Base-by-base conservation (phyloP, 2,113 vertebrate genomes). In the Eretmochelys imbricata region DNA sequence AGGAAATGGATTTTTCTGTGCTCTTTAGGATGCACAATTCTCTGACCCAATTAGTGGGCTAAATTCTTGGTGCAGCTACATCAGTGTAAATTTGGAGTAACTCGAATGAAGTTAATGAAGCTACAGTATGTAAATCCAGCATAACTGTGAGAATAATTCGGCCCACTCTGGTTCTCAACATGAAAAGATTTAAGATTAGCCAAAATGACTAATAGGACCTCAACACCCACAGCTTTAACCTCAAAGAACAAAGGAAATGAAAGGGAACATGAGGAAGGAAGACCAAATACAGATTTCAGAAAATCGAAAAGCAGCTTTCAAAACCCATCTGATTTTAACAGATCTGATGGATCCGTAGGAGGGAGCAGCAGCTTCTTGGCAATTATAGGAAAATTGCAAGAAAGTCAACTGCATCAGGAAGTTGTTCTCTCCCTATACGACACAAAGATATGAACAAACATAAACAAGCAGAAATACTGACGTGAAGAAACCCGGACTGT, bases 191-290 rank as follows among this genome's bases (percentile, higher is more conserved):
- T 95, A 92, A 69, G 92, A 81, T 27, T 84, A 89, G 93, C 97
- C 95, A 82, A 38, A 93, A 87, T 90, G 97, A 97, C 95, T 93
- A 91, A 95, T 0, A 24, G 54, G 96, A 94, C 96, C 97, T 96
- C 86, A 54, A 91, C 96, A 90, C 97, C 97, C 96, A 96, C 97
- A 75, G 89, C 83, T n/a, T 91, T 94, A 79, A 97, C 96, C 97
- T 96, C 88, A 42, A n/a, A 53, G 48, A 89, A 94, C 95, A 96
- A 97, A 95, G 91, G 82, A 89, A 92, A 85, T 91, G 84, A 89
- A 87, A 51, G 54, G 89, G 89, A 95, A 95, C 65, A 14, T 25
- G 89, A 89, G 88, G 96, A 92, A 95, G 94, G 90, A 96, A 96
- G 96, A 59, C 17, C 89, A 48, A 96, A 88, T 0, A 9, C 0